A percentile compares a stretch with the other conserved stretches of the same genome.
phyloP scores from a whole-genome alignment of 2,888 invertebrate species.

The Heliconius ismenius region DNA sequence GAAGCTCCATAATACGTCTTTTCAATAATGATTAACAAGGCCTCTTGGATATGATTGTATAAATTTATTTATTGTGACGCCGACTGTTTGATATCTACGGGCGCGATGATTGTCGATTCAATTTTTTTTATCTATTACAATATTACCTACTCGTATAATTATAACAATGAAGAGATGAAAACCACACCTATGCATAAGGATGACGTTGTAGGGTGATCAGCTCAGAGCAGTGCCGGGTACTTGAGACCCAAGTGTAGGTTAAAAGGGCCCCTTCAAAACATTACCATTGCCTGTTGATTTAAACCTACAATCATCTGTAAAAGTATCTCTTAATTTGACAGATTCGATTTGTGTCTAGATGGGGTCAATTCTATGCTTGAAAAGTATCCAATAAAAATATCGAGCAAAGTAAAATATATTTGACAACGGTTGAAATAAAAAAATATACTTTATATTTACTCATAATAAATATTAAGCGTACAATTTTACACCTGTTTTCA shows the following conservation, averaged over 20 bases:
- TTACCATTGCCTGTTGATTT: not conserved
- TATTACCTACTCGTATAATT: not conserved
- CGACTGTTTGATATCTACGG: not conserved
- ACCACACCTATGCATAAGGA: too few species aligned
- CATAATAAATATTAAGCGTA: not conserved
- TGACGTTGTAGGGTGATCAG: too few species aligned
- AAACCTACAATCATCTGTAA: not conserved
- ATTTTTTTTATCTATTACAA: not conserved
- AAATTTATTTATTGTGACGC: not conserved
- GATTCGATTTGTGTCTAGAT: too few species aligned
- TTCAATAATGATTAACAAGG: slow-evolving; percentile 1
- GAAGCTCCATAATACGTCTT: not conserved
- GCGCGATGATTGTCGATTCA: not conserved
- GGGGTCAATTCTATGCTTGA: too few species aligned
- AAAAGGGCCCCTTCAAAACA: not conserved
- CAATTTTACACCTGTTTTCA: slow-evolving; percentile 60
- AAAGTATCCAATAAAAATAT: too few species aligned
- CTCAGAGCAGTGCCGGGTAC: too few species aligned
- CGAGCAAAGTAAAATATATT: too few species aligned
- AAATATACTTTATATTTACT: not conserved
- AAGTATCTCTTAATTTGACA: too few species aligned
- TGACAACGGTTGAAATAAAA: not conserved
- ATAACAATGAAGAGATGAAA: too few species aligned
- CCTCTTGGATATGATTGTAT: not conserved
- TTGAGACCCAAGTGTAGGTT: too few species aligned